Evolutionary conservation across 1,140 invertebrate genomes (phyloP).

Genomic region (Manduca sexta): DNA sequence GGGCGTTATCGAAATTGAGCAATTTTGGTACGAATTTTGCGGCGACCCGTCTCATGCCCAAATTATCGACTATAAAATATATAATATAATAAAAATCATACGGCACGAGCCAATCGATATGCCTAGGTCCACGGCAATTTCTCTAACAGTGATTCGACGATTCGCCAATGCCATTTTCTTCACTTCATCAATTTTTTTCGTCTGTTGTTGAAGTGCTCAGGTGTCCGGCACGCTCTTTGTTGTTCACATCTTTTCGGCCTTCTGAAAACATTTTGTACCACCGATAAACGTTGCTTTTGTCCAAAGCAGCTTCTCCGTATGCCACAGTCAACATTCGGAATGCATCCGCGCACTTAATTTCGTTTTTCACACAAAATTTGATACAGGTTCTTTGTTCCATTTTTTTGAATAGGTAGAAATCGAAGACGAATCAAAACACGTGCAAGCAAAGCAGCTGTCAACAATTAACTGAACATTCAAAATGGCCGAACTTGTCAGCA

Average conservation of each 20-base stretch:
- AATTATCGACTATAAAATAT: no score
- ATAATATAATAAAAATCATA: neutral
- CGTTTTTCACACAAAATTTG: conserved; percentile 19
- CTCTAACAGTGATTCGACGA: conserved; percentile 18
- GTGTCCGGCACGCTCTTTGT: conserved; percentile 14
- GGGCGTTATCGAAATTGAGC: conserved; percentile 12
- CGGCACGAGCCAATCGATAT: neutral
- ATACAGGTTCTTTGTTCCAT: conserved; percentile 3
- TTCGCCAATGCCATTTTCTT: conserved; percentile 17
- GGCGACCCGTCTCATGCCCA: neutral
- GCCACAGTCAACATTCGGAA: conserved; percentile 14
- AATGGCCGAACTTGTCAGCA: neutral
- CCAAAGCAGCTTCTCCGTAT: conserved; percentile 15
- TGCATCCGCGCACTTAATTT: conserved; percentile 12
- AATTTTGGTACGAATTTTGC: neutral
- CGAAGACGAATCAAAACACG: neutral
- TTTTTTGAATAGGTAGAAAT: conserved; percentile 4
- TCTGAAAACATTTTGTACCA: conserved; percentile 24
- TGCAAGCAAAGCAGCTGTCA: neutral
- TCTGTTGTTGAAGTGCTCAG: conserved; percentile 15
- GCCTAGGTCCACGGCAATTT: neutral
- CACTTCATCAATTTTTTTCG: conserved; percentile 11
- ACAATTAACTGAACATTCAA: neutral
- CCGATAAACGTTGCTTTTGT: conserved; percentile 17
- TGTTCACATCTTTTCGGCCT: no score